Evolutionary conservation across 2,797 vertebrate species (phyloP), one percentile per base, ranked within the genome.

Genomic region (Sebastolobus alascanus): DNA sequence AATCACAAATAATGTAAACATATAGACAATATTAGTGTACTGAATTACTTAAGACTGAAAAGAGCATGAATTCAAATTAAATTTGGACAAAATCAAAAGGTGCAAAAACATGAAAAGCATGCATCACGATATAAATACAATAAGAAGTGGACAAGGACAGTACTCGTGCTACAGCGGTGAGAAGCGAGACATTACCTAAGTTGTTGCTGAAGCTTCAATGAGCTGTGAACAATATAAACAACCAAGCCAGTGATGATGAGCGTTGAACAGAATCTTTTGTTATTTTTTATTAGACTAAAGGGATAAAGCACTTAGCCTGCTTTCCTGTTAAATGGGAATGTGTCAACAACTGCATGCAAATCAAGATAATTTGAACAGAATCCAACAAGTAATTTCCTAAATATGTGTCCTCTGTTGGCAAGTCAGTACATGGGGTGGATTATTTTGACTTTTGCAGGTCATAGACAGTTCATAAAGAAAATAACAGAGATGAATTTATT

Each of bases 141-240:
- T 8, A 43, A 13, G 31, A 60, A 43, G 66, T 35, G 22, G 59
- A 76, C 29, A 20, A 10, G 58, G 67, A 80, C 65, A 61, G 65
- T 68, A 37, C 20, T 84, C 87, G 76, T 90, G 90, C 89, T 84
- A 73, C 89, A 90, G 82, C 37, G 73, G 77, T 77, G 85, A 83
- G 84, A 92, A 90, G 89, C 77, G 54, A 88, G 77, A 94, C 90
- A 6, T 96, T 96, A 96, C 96, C 96, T 96, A 96, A 94, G 85
- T 89, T 93, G 91, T 89, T 89, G 96, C 95, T 72, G 96, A 96
- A 94, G 96, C 95, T 95, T 96, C 96, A 96, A 96, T 96, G 93
- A 96, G 95, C 96, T 96, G 96, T 96, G 93, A 90, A 95, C 91
- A 94, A 96, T 83, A 96, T 87, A 95, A 92, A 94, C 83, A 94